Evolutionary conservation across 2,888 invertebrate genomes (phyloP).

Genomic region (Taphrorychus bicolor): DNA sequence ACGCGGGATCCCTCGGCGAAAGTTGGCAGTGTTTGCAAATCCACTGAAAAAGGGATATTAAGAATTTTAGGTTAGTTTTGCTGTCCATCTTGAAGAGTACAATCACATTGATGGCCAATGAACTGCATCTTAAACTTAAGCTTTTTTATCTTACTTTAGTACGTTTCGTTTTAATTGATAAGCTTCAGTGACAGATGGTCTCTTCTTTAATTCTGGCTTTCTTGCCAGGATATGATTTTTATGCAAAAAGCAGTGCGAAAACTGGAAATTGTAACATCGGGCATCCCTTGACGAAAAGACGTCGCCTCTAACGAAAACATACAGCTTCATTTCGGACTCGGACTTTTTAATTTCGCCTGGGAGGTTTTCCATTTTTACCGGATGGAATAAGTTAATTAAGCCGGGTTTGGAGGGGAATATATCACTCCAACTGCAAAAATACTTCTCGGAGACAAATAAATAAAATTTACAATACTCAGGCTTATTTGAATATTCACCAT

Average conservation of each 20-base stretch:
- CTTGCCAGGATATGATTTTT: no score
- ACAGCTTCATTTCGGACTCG: conserved; percentile 57
- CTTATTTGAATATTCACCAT: neutral
- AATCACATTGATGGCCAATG: no score
- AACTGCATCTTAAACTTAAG: no score
- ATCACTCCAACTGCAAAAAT: conserved; percentile 5
- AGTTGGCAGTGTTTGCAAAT: conserved; percentile 47
- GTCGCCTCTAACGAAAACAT: conserved; percentile 53
- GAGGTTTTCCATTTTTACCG: conserved; percentile 40
- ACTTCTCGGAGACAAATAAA: conserved; percentile 1
- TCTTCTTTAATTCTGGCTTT: no score
- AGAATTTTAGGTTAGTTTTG: neutral
- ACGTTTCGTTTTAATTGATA: no score
- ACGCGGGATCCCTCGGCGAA: conserved; percentile 63
- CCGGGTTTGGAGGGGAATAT: conserved; percentile 17
- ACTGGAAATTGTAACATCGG: conserved; percentile 32
- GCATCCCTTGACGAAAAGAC: conserved; percentile 41
- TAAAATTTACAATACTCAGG: neutral
- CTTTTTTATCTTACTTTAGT: no score
- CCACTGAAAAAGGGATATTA: neutral
- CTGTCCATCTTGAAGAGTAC: no score
- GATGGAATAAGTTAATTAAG: conserved; percentile 38
- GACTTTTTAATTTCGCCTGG: conserved; percentile 54
- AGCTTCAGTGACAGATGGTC: no score
- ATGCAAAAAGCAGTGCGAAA: conserved; percentile 26